phyloP scores from a whole-genome alignment of 1,140 invertebrate species.

The Saccostrea glomerata region DNA sequence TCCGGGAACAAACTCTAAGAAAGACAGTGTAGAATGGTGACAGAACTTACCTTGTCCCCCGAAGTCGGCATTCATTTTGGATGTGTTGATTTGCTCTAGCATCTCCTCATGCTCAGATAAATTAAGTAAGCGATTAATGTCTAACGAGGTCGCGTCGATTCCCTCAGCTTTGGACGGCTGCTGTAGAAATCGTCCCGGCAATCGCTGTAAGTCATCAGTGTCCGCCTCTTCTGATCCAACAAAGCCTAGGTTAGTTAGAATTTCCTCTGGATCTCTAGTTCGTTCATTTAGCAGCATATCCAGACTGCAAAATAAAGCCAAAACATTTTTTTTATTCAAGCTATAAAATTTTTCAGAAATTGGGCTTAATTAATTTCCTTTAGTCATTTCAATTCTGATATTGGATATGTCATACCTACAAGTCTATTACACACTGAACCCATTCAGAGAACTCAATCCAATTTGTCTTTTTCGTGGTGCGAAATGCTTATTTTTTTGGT shows the following conservation, averaged over 20 bases:
- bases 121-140: slow-evolving; percentile 39
- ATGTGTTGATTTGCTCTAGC: slow-evolving; percentile 20
- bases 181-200: slow-evolving; percentile 61
- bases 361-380: background rate
- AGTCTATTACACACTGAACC: background rate
- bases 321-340: background rate
- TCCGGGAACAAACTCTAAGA: slow-evolving; percentile 46
- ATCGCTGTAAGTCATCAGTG: slow-evolving; percentile 44
- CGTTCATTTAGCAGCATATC: slow-evolving; percentile 63
- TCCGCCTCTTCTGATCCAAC: slow-evolving; percentile 27
- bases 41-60: slow-evolving; percentile 49
- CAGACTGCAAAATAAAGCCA: slow-evolving; percentile 55
- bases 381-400: background rate
- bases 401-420: background rate
- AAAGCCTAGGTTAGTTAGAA: slow-evolving; percentile 61
- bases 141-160: slow-evolving; percentile 36
- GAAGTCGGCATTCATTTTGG: slow-evolving; percentile 29
- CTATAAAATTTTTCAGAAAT: background rate
- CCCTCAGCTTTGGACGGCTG: slow-evolving; percentile 38
- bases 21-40: slow-evolving; percentile 27
- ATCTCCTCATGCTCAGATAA: slow-evolving; percentile 39
- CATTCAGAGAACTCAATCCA: background rate
- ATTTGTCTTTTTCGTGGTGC: too few relatives aligned
- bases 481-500: too few relatives aligned
- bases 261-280: slow-evolving; percentile 60